A percentile compares a stretch with the other conserved stretches of the same genome.
Conservation (phyloP, 2,888 invertebrate species). For the Microchrysa polita region DNA sequence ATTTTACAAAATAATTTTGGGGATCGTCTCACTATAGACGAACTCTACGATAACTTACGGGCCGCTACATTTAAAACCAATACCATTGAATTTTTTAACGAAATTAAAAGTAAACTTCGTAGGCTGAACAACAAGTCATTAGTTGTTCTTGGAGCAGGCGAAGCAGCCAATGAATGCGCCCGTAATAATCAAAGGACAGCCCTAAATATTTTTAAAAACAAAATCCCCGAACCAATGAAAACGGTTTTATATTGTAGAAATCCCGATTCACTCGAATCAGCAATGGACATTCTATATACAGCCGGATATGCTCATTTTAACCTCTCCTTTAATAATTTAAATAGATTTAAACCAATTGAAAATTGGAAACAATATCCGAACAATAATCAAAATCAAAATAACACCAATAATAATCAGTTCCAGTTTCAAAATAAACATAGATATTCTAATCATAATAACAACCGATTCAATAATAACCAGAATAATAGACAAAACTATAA, state of each 20-base stretch:
- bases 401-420: slow-evolving; percentile 26
- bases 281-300: slow-evolving; percentile 47
- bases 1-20: slow-evolving; percentile 44
- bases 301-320: slow-evolving; percentile 46
- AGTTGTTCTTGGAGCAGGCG: slow-evolving; percentile 10
- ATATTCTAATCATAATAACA: not conserved
- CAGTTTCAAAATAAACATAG: slow-evolving; percentile 15
- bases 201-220: slow-evolving; percentile 49
- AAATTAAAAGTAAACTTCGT: slow-evolving; percentile 44
- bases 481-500: not conserved
- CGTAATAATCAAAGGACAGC: slow-evolving; percentile 50
- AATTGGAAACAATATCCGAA: not conserved
- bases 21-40: slow-evolving; percentile 34
- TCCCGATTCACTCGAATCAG: slow-evolving; percentile 48
- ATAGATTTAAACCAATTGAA: not conserved
- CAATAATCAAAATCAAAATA: not conserved
- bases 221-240: slow-evolving; percentile 51
- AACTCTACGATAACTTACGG: slow-evolving; percentile 43
- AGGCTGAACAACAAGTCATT: slow-evolving; percentile 49
- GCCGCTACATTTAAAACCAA: slow-evolving; percentile 42
- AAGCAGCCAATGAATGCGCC: slow-evolving; percentile 29
- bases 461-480: slow-evolving; percentile 19
- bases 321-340: not conserved
- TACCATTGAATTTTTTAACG: slow-evolving; percentile 44
- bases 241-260: slow-evolving; percentile 46